Conservation (phyloP, 2,888 invertebrate species). For the Mythimna loreyi region DNA sequence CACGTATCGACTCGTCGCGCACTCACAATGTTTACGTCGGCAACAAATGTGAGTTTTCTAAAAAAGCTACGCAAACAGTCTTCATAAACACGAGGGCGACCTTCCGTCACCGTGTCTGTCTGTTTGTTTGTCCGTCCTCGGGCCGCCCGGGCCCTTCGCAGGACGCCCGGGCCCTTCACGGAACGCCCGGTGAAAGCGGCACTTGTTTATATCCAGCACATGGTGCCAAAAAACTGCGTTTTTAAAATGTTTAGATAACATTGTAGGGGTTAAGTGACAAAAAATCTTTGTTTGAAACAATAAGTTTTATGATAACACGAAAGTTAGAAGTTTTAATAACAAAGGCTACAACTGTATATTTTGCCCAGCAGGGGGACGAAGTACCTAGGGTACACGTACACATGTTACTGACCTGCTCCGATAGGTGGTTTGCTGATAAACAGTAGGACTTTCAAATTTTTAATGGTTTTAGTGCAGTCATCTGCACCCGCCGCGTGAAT, state of each 20-base stretch:
- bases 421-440: too few species aligned
- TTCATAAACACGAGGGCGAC: slow-evolving; percentile 65
- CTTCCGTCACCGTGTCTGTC: slow-evolving; percentile 75
- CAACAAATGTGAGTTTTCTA: slow-evolving; percentile 69
- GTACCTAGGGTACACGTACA: not conserved
- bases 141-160: slow-evolving; percentile 28
- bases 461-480: too few species aligned
- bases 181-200: slow-evolving; percentile 56
- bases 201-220: slow-evolving; percentile 69
- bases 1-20: slow-evolving; percentile 34
- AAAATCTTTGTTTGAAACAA: slow-evolving; percentile 1
- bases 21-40: slow-evolving; percentile 56
- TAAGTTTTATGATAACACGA: not conserved
- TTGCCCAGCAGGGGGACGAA: not conserved
- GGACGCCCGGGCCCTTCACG: slow-evolving; percentile 40
- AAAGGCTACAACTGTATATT: not conserved
- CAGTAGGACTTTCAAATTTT: too few species aligned
- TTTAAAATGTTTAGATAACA: slow-evolving; percentile 32
- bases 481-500: too few species aligned
- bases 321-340: not conserved
- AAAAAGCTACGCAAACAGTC: slow-evolving; percentile 63
- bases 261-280: slow-evolving; percentile 21
- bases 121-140: slow-evolving; percentile 66
- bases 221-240: slow-evolving; percentile 68
- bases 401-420: not conserved